phyloP scores from a whole-genome alignment of 2,113 vertebrate species.

The Rynchops niger region DNA sequence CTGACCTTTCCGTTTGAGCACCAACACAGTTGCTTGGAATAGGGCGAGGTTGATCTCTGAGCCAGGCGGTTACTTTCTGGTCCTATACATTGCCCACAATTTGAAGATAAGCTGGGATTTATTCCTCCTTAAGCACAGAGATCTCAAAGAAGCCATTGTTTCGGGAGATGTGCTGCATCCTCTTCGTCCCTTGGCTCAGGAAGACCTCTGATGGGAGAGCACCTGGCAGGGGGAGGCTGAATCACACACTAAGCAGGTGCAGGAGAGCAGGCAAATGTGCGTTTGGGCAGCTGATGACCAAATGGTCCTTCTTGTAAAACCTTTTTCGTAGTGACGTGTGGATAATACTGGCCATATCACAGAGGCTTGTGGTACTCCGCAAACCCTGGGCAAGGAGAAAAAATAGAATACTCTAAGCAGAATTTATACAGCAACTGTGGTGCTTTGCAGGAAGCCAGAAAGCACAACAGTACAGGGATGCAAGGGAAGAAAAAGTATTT shows the following conservation, averaged over 20 bases:
- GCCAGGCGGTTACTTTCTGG: background rate
- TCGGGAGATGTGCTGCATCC: background rate
- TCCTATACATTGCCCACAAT: accelerated
- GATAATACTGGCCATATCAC: accelerated
- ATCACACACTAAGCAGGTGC: background rate
- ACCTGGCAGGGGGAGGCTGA: background rate
- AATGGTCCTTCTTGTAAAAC: background rate
- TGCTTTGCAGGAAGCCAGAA: background rate
- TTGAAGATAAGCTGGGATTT: background rate
- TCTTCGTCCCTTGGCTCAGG: accelerated
- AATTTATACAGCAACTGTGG: background rate
- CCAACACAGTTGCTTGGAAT: background rate
- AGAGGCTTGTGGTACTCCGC: background rate
- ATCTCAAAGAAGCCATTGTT: background rate
- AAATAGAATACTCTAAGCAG: background rate
- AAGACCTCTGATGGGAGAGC: background rate
- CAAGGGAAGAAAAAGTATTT: background rate
- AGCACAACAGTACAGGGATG: background rate
- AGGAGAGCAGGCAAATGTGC: background rate
- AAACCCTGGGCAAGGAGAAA: accelerated
- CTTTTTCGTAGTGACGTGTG: background rate
- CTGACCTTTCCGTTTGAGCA: background rate
- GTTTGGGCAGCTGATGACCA: background rate
- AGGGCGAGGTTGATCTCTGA: background rate
- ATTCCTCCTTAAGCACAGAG: background rate